Evolutionary conservation across 2,113 vertebrate species (phyloP).

Genomic region (Syngnathus floridae): DNA sequence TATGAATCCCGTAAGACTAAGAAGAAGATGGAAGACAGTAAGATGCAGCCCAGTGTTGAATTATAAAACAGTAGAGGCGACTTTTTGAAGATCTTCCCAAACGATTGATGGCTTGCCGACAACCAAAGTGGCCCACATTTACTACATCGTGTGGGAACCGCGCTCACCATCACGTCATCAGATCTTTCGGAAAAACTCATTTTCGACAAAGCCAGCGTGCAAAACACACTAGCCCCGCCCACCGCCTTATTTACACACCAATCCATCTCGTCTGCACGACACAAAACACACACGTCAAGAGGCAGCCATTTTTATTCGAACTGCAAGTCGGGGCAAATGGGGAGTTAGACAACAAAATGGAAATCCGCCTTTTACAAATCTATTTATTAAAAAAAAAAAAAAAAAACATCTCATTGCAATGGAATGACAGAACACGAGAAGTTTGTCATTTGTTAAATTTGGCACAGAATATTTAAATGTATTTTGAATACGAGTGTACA

Average conservation of each 20-base stretch:
- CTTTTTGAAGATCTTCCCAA: constrained; percentile 28
- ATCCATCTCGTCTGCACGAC: neutral
- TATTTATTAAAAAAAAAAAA: constrained; percentile 54
- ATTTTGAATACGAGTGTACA: constrained; percentile 2
- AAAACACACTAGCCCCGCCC: neutral
- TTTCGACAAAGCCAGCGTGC: neutral
- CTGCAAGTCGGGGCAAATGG: neutral
- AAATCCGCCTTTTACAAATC: constrained; percentile 48
- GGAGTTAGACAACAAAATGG: neutral
- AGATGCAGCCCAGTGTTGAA: constrained; percentile 10
- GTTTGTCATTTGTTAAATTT: constrained; percentile 18
- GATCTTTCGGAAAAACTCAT: constrained; percentile 10
- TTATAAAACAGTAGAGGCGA: constrained; percentile 52
- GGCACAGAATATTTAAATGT: constrained; percentile 9
- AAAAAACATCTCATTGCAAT: constrained; percentile 29
- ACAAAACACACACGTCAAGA: neutral
- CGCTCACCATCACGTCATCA: constrained; percentile 21
- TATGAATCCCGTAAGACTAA: constrained; percentile 20
- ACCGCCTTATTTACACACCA: neutral
- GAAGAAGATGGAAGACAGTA: constrained; percentile 9
- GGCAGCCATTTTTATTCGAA: constrained; percentile 1
- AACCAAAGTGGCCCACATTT: constrained; percentile 45
- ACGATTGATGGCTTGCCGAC: constrained; percentile 47
- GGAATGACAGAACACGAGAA: constrained; percentile 32
- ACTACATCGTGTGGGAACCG: constrained; percentile 26